Base-by-base conservation (phyloP, 2,888 invertebrate genomes). In the Uloborus plumipes region DNA sequence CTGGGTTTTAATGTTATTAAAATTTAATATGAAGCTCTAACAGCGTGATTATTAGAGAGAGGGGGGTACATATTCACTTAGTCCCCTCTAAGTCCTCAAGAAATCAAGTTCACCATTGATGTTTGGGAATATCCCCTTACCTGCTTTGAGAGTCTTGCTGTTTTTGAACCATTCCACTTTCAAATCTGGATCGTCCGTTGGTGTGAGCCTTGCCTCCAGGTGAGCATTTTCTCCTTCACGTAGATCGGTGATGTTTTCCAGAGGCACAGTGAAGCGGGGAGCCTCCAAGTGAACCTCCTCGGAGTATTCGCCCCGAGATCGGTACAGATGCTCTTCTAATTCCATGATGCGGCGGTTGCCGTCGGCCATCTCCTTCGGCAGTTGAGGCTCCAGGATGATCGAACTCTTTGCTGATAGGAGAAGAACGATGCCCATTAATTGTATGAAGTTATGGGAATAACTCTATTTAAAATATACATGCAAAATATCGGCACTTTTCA, bases 151-250 rank as follows among this genome's bases (percentile, higher is more conserved):
- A 11, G 87, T 81, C 69, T 85, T 84, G 84, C 96, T 95, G 88
- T 97, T 96, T 94, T 95, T 95, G 91, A 94, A 96, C 97, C 97
- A 97, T 91, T 97, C 96, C 85, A 96, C 94, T 90, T 94, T 95
- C 49, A 97, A 91, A 88, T 94, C 95, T 47, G 97, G 94, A 91
- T 97, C 97, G 88, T 96, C 96, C 0, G 94, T 94, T 20, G 97
- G 97, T 75, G 93, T 95, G 53, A 97, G 91, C 85, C 95, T 92
- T 39, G 95, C 96, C 84, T 99, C 99, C 89, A 99, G 98, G 89
- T 99, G 98, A 65, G 98, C 97, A 88, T 96, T 95, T 86, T 95
- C 93, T 61, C 96, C 94, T 91, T 98, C 97, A 87, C 88, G 92
- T 50, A 97, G 90, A 87, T 92, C 94, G 85, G 96, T 95, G 85